These are phyloP conservation scores for Xylota sylvarum DNA, from an alignment of 2,888 invertebrate species.

Conservation along the genomic window DNA sequence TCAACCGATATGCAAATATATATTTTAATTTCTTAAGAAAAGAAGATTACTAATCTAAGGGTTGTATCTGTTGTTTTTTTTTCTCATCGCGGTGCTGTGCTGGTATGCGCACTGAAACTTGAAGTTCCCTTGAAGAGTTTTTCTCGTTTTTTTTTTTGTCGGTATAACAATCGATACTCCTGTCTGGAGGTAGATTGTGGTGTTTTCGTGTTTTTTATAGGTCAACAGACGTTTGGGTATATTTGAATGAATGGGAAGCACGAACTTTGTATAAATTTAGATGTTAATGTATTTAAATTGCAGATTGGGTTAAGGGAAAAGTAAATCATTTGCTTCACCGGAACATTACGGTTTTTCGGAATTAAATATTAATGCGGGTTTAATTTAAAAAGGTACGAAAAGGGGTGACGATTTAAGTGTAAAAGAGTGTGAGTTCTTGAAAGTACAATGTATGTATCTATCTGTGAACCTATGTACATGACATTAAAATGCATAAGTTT, in stretches of 20 bases:
- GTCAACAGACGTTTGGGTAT: conserved; percentile 59
- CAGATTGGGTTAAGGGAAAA: background rate
- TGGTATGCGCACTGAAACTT: conserved; percentile 12
- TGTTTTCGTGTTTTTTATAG: conserved; percentile 41
- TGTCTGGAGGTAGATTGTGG: conserved; percentile 46
- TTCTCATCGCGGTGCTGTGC: background rate
- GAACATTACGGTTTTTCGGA: background rate
- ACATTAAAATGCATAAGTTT: too few species aligned
- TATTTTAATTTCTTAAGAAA: background rate
- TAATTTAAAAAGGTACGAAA: background rate
- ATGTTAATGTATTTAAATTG: background rate
- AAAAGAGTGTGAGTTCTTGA: too few species aligned
- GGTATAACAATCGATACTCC: conserved; percentile 38
- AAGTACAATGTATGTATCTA: too few species aligned
- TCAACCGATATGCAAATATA: background rate
- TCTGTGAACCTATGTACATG: too few species aligned
- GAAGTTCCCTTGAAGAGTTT: conserved; percentile 3
- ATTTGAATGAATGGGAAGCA: conserved; percentile 40
- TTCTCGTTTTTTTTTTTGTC: conserved; percentile 6
- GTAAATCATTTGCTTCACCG: background rate
- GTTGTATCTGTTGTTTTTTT: conserved; percentile 8
- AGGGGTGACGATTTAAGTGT: too few species aligned
- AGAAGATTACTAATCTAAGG: conserved; percentile 36
- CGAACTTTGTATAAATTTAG: conserved; percentile 18
- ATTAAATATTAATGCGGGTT: background rate